Evolutionary conservation across 2,888 invertebrate species (phyloP).

Genomic region (Adela reaumurella): DNA sequence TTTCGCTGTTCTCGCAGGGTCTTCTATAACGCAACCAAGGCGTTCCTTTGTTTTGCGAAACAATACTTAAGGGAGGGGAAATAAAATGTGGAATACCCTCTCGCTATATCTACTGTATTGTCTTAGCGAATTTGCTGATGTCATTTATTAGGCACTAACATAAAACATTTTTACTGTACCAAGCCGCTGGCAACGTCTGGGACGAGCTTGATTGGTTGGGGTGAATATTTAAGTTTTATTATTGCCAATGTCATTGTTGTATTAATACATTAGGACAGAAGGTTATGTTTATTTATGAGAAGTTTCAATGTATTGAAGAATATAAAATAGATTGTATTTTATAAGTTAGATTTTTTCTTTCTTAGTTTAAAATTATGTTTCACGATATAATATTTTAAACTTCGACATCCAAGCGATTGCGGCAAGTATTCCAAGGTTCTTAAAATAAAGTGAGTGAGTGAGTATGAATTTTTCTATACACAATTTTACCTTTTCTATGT

Average conservation of each 20-base stretch:
- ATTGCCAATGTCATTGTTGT: background rate
- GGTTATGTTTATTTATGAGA: too few relatives aligned
- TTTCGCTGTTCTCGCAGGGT: background rate
- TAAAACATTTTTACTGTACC: conserved; percentile 53
- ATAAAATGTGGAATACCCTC: conserved; percentile 43
- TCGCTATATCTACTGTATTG: conserved; percentile 24
- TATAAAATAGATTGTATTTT: too few relatives aligned
- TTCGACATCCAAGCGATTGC: too few relatives aligned
- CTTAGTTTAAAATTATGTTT: too few relatives aligned
- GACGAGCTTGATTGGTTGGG: background rate
- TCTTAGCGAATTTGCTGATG: conserved; percentile 55
- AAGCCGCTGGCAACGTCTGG: conserved; percentile 16
- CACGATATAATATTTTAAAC: too few relatives aligned
- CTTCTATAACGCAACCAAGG: background rate
- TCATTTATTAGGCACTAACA: conserved; percentile 56
- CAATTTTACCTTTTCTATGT: too few relatives aligned
- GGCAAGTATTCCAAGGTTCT: too few relatives aligned
- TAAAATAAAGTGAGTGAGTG: too few relatives aligned
- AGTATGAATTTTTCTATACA: too few relatives aligned
- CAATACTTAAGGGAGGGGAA: conserved; percentile 44
- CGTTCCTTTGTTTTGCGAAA: conserved; percentile 16
- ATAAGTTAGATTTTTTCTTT: too few relatives aligned
- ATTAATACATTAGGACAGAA: too few relatives aligned
- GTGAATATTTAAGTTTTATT: background rate
- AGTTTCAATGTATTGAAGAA: too few relatives aligned